Evolutionary conservation across 2,113 vertebrate genomes (phyloP), one percentile per base, ranked within the genome.

Genomic region (Vulpes ferrilata): DNA sequence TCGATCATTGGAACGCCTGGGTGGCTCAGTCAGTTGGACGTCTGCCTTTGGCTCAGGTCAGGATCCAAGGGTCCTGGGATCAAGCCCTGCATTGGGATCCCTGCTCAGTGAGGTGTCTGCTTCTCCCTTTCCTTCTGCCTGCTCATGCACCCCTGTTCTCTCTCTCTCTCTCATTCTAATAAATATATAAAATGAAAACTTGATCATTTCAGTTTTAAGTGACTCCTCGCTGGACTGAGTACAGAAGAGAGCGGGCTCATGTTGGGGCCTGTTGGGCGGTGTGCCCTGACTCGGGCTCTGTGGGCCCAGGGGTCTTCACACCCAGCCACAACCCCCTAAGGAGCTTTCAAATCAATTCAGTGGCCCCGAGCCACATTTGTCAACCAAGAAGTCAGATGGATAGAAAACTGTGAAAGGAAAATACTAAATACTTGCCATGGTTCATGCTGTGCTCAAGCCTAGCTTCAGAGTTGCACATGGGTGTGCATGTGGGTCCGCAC

Each of bases 401-500:
- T 0, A 15, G 51, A 23, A 43, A 11, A 51, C 6, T 4, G 5
- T 7, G 60, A 22, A 8, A 51, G 32, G 23, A 10, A 55, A 38
- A 38, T 0, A 27, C 16, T 7, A 25, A 17, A 3, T 0, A 5
- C 7, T 11, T 30, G 23, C 53, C 5, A 5, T 15, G 83, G 30
- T 5, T 65, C 25, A 0, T 7, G 60, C 25, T 35, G 60, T 1
- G 1, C 27, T 19, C 16, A 4, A 23, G 25, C 11, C 32, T 0
- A 4, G 25, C 11, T 43, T 64, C 73, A 20, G 38, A 27, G 62
- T 53, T 38, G 30, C 10, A 5, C 8, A 1, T 2, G 11, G n/a
- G 9, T 0, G 6, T 30, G 27, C 55, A 2, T 2, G 8, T 3
- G 30, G 17, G 27, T 43, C 1, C 15, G 1, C 16, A 2, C 11